A percentile compares a stretch with the other conserved stretches of the same genome.
These are phyloP conservation scores for Manduca sexta DNA, from an alignment of 1,140 invertebrate genomes.

Conservation along the genomic window DNA sequence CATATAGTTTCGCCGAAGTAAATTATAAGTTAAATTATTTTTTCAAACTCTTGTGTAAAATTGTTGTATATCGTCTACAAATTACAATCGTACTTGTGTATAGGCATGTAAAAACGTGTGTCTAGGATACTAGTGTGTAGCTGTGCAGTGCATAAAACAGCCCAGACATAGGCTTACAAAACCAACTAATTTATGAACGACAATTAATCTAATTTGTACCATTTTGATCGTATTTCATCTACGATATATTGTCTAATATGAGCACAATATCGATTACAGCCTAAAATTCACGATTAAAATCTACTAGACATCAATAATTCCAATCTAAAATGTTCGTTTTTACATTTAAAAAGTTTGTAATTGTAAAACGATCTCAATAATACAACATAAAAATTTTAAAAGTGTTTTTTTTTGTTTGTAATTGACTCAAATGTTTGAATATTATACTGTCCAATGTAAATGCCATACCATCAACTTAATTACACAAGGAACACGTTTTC, in stretches of 20 bases:
- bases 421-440: slow-evolving; percentile 7
- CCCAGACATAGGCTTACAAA: slow-evolving; percentile 16
- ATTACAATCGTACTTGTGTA: no score
- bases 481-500: slow-evolving; percentile 14
- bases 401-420: neutral
- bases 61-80: no score
- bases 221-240: slow-evolving; percentile 36
- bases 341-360: no score
- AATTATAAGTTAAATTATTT: no score
- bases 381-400: no score
- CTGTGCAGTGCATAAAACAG: slow-evolving; percentile 14
- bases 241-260: slow-evolving; percentile 50
- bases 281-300: neutral
- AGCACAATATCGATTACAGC: slow-evolving; percentile 21
- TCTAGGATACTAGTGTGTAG: slow-evolving; percentile 8
- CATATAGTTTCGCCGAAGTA: no score
- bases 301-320: neutral
- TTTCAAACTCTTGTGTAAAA: no score
- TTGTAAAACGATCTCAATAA: no score
- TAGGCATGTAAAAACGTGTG: slow-evolving; percentile 2
- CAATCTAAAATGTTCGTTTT: neutral
- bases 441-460: slow-evolving; percentile 4
- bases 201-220: slow-evolving; percentile 61
- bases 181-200: slow-evolving; percentile 15
- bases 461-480: slow-evolving; percentile 48